Base-by-base conservation (phyloP, 1,140 invertebrate genomes). In the Caerostris darwini region DNA sequence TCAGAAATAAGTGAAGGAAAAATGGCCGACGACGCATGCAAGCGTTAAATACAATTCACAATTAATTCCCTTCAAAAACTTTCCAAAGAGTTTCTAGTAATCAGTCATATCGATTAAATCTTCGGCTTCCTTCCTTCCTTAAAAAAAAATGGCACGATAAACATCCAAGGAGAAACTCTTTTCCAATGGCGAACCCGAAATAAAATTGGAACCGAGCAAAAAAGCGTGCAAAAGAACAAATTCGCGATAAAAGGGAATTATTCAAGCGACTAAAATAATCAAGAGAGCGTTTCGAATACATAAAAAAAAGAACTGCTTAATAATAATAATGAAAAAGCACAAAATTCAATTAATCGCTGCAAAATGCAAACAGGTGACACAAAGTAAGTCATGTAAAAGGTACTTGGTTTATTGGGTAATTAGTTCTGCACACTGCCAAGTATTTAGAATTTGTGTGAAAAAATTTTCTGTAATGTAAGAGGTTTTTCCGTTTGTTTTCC, bases 191-290 rank as follows among this genome's bases (percentile, higher is more conserved):
- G 19, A 90, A 50, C 10, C 6, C 34, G 88, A 58, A 90, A 90
- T 90, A 67, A 77, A 90, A 77, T 71, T 90, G 50, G 53, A 88
- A 64, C 19, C 3, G 54, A 6, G 10, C 50, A 10, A 59, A 88
- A n/a, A 88, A 88, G 67, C 64, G 54, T 50, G 54, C 64, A 64
- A 53, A 34, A n/a, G 34, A 61, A 17, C 19, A 4, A 34, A 61
- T 56, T 54, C 53, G 8, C 54, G 88, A 90, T 71, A 90, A 90
- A 90, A 58, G 88, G n/a, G 54, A 58, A n/a, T 77, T 77, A 90
- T 77, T 90, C 88, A 90, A 34, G 88, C 57, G 88, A 90, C 8
- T 71, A 77, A 90, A 90, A 90, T 77, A 90, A 90, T 90, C 88
- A 90, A 90, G 88, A 90, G 19, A 19, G n/a, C 50, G 19, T 90